Conservation (phyloP, 2,797 vertebrate genomes). For the Hypotaenidia okinawae region DNA sequence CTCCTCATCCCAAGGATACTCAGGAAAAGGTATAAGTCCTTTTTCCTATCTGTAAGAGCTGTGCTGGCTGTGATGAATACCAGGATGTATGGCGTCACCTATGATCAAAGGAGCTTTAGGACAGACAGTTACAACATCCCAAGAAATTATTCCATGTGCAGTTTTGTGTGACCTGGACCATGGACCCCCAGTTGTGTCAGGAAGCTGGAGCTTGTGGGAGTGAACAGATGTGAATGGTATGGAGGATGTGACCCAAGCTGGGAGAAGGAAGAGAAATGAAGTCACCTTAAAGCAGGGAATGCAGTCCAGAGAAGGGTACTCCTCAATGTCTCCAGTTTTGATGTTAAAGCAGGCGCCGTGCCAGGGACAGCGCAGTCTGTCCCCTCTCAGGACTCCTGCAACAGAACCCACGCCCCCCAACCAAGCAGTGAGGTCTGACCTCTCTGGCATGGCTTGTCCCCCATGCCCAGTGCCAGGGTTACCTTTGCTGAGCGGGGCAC, state of each 20-base stretch:
- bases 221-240: accelerated
- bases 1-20: not conserved
- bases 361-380: constrained; percentile 87
- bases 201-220: not conserved
- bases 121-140: not conserved
- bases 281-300: constrained; percentile 84
- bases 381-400: constrained; percentile 81
- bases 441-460: accelerated
- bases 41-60: not conserved
- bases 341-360: constrained; percentile 90
- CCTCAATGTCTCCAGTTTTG: constrained; percentile 89
- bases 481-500: constrained; percentile 87
- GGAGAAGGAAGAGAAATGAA: not conserved
- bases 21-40: not conserved
- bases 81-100: not conserved
- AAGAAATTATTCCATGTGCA: not conserved
- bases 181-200: not conserved
- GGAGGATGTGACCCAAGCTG: not conserved
- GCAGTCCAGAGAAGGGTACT: constrained; percentile 87
- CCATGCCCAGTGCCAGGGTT: not conserved
- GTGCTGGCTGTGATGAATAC: not conserved
- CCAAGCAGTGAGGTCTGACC: not conserved
- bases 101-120: not conserved
- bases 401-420: not conserved
- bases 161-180: not conserved